Percentiles rank a stretch among this genome's conserved stretches.
These are phyloP conservation scores for Arrhamphus sclerolepis DNA, from an alignment of 2,797 vertebrate genomes.

Conservation along the genomic window DNA sequence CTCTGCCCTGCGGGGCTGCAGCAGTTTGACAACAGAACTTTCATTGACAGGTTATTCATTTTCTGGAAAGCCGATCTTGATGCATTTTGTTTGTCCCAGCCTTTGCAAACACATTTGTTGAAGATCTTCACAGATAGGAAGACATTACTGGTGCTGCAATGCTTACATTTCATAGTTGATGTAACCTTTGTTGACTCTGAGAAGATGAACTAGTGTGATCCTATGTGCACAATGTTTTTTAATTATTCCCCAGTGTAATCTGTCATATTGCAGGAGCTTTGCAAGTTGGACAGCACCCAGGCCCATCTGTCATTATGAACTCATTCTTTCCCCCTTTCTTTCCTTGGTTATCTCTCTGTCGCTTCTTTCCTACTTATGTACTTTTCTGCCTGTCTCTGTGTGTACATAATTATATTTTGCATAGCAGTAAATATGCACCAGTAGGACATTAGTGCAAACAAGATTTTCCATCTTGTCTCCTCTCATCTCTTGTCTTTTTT, in stretches of 20 bases:
- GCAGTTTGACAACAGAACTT: conserved; percentile 43
- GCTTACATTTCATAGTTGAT: conserved; percentile 4
- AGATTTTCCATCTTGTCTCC: conserved; percentile 6
- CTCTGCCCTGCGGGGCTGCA: conserved; percentile 34
- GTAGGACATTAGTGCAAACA: conserved; percentile 23
- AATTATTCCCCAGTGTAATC: conserved; percentile 44
- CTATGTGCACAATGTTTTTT: conserved; percentile 21
- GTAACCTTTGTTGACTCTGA: conserved; percentile 12
- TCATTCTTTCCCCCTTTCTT: conserved; percentile 31
- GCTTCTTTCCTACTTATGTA: conserved; percentile 15
- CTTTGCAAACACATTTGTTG: not conserved
- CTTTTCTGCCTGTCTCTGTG: conserved; percentile 25
- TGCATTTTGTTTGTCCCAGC: conserved; percentile 40
- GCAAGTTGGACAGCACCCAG: conserved; percentile 50
- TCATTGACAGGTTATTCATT: conserved; percentile 43
- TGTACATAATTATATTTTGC: conserved; percentile 11
- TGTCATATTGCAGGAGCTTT: conserved; percentile 54
- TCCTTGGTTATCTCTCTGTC: conserved; percentile 13
- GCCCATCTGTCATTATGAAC: conserved; percentile 66
- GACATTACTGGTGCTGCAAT: not conserved
- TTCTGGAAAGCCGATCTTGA: conserved; percentile 26
- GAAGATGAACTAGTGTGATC: conserved; percentile 14
- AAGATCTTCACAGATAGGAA: conserved; percentile 11
- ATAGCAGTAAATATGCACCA: conserved; percentile 31
- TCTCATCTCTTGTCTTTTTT: conserved; percentile 2